Evolutionary conservation across 2,888 invertebrate species (phyloP).

Genomic region (Troides helena): DNA sequence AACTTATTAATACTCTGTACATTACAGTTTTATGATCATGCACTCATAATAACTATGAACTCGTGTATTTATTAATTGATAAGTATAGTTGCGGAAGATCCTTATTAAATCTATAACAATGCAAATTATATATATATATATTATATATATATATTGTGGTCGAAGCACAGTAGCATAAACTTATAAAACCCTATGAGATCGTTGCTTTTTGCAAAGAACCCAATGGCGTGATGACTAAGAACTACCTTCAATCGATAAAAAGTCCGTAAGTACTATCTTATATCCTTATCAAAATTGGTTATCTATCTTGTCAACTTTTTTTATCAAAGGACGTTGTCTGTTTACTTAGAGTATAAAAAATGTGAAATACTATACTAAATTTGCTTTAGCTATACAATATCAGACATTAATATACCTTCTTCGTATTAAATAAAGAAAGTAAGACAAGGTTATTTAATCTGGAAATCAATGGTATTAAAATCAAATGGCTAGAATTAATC

Average conservation of each 20-base stretch:
- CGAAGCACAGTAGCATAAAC: background rate
- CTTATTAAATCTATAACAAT: background rate
- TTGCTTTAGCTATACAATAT: background rate
- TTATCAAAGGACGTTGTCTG: background rate
- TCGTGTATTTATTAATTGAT: background rate
- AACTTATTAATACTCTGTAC: background rate
- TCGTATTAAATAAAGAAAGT: too few species aligned
- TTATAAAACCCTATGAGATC: background rate
- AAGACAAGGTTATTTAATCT: too few species aligned
- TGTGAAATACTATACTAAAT: background rate
- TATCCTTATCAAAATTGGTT: background rate
- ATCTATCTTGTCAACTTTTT: background rate
- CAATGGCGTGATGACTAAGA: background rate
- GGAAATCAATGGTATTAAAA: too few species aligned
- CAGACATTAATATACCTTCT: too few species aligned
- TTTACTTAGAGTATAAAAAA: background rate
- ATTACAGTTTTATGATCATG: background rate
- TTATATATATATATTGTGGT: background rate
- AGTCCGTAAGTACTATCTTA: background rate
- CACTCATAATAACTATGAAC: background rate
- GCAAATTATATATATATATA: background rate
- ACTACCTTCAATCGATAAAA: background rate
- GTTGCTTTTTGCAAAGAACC: background rate
- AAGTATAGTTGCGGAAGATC: background rate
- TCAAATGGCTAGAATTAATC: too few species aligned